Percentiles rank a stretch among this genome's conserved stretches.
phyloP scores from a whole-genome alignment of 2,797 vertebrate species.

The Cuniculus paca region DNA sequence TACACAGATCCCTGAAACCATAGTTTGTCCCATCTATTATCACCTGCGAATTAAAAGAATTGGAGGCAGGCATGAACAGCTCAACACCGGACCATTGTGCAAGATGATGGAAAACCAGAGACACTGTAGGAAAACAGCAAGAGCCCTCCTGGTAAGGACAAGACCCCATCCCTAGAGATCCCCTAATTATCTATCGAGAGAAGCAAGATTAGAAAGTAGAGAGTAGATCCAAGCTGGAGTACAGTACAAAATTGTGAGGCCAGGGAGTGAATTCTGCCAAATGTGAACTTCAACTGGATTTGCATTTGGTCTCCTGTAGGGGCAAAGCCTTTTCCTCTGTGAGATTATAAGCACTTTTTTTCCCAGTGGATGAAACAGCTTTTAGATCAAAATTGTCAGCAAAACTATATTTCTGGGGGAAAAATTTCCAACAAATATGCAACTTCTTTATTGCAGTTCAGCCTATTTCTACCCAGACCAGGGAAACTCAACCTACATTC shows the following conservation, averaged over 20 bases:
- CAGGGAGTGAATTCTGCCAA: neutral
- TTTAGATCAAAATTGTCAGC: neutral
- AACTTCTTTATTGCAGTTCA: neutral
- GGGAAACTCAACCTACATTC: neutral
- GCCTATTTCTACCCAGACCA: neutral
- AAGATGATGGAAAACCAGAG: neutral
- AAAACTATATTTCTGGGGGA: neutral
- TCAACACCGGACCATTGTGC: neutral
- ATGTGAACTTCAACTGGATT: neutral
- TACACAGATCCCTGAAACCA: neutral
- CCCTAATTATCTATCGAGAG: neutral
- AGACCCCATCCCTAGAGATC: neutral
- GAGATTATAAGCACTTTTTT: neutral
- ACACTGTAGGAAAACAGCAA: neutral
- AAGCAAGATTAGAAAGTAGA: neutral
- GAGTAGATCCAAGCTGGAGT: neutral
- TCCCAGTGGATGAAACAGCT: neutral
- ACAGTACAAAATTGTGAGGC: neutral
- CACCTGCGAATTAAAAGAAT: neutral
- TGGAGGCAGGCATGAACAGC: neutral
- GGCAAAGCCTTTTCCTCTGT: neutral
- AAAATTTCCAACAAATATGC: neutral
- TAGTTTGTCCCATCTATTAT: neutral
- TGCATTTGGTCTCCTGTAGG: neutral
- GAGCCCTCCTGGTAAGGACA: neutral